phyloP scores from a whole-genome alignment of 2,113 vertebrate genomes.

The Xiphophorus couchianus region DNA sequence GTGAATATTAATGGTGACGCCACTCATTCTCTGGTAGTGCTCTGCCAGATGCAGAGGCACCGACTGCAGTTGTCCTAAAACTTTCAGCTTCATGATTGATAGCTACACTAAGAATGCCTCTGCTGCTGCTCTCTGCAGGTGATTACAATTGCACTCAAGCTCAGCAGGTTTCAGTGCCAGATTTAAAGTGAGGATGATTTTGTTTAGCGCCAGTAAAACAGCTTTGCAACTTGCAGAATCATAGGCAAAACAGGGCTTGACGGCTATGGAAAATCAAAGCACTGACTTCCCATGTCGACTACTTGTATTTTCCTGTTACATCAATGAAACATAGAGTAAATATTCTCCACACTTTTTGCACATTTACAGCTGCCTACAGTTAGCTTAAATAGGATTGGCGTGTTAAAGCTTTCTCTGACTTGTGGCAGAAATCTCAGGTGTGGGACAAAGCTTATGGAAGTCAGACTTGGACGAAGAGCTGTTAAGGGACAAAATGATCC shows the following conservation, averaged over 20 bases:
- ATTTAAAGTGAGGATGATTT: constrained; percentile 8
- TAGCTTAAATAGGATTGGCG: constrained; percentile 45
- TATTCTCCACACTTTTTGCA: neutral
- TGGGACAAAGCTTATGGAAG: constrained; percentile 49
- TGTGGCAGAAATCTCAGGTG: constrained; percentile 53
- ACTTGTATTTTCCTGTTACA: neutral
- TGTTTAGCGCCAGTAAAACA: constrained; percentile 6
- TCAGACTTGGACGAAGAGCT: constrained; percentile 54
- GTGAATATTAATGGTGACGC: constrained; percentile 23
- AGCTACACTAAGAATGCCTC: constrained; percentile 40
- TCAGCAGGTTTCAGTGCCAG: constrained; percentile 46
- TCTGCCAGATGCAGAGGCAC: constrained; percentile 21
- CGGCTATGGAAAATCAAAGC: neutral
- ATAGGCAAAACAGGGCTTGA: neutral
- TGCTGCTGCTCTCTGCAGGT: constrained; percentile 59
- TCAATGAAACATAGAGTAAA: constrained; percentile 13
- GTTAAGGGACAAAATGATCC: constrained; percentile 56
- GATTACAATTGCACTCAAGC: constrained; percentile 44
- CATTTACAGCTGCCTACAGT: constrained; percentile 12
- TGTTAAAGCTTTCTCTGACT: constrained; percentile 19
- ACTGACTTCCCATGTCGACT: neutral
- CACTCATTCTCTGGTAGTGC: constrained; percentile 44
- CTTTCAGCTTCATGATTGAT: constrained; percentile 61
- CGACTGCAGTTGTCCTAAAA: constrained; percentile 24
- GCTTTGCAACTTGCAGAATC: neutral